Percentiles rank a stretch among this genome's conserved stretches.
Conservation (phyloP, 2,797 vertebrate genomes). For the Poliocrania exsul region DNA sequence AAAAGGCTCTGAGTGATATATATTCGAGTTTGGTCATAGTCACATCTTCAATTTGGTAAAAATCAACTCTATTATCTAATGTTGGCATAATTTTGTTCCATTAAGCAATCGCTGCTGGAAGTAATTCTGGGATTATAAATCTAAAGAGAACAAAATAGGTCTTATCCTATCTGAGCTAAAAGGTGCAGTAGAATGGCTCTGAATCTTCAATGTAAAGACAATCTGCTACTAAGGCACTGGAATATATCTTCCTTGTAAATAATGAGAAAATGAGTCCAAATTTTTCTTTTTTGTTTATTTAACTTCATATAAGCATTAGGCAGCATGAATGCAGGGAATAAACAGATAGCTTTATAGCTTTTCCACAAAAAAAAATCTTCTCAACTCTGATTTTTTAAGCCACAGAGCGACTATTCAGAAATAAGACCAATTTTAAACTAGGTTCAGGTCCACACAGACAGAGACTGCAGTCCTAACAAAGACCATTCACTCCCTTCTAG, state of each 20-base stretch:
- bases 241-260: not conserved
- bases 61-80: not conserved
- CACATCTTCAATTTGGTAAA: not conserved
- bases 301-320: not conserved
- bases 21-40: not conserved
- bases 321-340: not conserved
- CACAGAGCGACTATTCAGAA: not conserved
- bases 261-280: not conserved
- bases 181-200: not conserved
- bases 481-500: not conserved
- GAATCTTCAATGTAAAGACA: not conserved
- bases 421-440: not conserved
- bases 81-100: not conserved
- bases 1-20: conserved; percentile 2
- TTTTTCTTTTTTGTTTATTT: not conserved
- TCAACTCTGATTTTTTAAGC: not conserved
- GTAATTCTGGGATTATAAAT: conserved; percentile 25
- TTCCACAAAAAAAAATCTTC: not conserved
- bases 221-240: not conserved
- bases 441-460: not conserved
- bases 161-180: not conserved
- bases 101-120: conserved; percentile 25
- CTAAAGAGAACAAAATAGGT: conserved; percentile 18
- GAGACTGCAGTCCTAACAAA: not conserved
- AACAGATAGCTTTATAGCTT: not conserved